These are phyloP conservation scores for Copsychus sechellarum DNA, from an alignment of 2,113 vertebrate genomes.

Conservation along the genomic window DNA sequence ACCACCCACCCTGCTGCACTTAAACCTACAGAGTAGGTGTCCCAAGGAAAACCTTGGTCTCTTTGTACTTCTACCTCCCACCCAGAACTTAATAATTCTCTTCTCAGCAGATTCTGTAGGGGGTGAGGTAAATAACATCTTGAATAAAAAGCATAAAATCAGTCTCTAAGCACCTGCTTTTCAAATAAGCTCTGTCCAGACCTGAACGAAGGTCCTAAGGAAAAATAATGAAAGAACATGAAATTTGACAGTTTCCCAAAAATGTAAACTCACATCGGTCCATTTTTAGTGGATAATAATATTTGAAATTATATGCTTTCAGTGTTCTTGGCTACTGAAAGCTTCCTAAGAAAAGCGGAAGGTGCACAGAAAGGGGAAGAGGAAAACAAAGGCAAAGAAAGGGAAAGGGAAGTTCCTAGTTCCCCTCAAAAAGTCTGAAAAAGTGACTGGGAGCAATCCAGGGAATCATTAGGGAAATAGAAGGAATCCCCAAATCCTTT, in stretches of 20 bases:
- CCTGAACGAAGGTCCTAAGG: not conserved
- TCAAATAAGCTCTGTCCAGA: not conserved
- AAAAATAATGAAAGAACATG: not conserved
- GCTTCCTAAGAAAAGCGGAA: not conserved
- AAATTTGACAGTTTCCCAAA: not conserved
- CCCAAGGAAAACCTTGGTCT: not conserved
- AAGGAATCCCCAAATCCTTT: not conserved
- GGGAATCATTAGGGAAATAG: not conserved
- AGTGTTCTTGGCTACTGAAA: not conserved
- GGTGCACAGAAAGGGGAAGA: not conserved
- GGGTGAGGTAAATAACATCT: not conserved
- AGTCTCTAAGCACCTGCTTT: not conserved
- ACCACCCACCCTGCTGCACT: not conserved
- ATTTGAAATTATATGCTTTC: not conserved
- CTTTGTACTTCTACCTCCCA: not conserved
- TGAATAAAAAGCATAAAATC: not conserved
- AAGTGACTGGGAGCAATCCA: not conserved
- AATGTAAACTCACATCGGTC: not conserved
- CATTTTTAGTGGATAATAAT: not conserved
- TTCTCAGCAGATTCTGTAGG: not conserved
- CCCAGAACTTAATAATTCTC: not conserved
- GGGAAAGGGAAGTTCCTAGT: not conserved
- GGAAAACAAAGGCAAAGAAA: not conserved
- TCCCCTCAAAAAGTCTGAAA: not conserved
- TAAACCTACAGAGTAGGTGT: not conserved